phyloP scores from a whole-genome alignment of 2,797 vertebrate species.

The Champsocephalus esox region DNA sequence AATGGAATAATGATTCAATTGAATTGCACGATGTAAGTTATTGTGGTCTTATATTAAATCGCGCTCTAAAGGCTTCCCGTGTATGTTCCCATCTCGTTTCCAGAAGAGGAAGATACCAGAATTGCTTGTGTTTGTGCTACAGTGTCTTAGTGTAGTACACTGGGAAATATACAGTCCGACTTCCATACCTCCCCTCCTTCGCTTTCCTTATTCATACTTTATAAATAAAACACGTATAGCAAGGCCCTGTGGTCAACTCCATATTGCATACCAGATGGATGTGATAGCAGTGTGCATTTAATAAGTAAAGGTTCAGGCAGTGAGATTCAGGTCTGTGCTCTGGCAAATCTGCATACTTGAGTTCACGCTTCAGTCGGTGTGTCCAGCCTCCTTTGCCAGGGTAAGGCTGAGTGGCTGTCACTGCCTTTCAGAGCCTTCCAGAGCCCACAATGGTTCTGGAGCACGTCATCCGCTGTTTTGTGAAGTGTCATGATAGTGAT shows the following conservation, averaged over 20 bases:
- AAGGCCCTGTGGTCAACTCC: background rate
- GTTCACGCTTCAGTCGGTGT: slow-evolving; percentile 16
- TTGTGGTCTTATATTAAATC: slow-evolving; percentile 42
- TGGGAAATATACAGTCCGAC: background rate
- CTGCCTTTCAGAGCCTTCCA: slow-evolving; percentile 8
- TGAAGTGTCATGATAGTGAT: slow-evolving; percentile 20
- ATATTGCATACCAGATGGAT: background rate
- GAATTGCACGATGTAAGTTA: slow-evolving; percentile 40
- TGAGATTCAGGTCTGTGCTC: background rate
- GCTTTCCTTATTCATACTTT: background rate
- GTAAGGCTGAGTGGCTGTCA: slow-evolving; percentile 1
- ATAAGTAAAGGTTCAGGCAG: slow-evolving; percentile 8
- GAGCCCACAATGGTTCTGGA: background rate
- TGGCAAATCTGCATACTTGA: background rate
- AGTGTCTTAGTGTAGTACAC: background rate
- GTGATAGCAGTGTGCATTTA: background rate
- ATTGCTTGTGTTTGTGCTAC: background rate
- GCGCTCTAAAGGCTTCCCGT: slow-evolving; percentile 1
- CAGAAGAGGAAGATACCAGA: slow-evolving; percentile 11
- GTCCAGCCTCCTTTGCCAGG: slow-evolving; percentile 10
- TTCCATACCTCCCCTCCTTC: background rate
- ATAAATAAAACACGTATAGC: slow-evolving; percentile 3
- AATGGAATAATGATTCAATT: slow-evolving; percentile 51
- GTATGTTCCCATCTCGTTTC: slow-evolving; percentile 7
- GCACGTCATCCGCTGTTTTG: slow-evolving; percentile 22